phyloP scores from a whole-genome alignment of 2,797 vertebrate species.

The Lepilemur septentrionalis region DNA sequence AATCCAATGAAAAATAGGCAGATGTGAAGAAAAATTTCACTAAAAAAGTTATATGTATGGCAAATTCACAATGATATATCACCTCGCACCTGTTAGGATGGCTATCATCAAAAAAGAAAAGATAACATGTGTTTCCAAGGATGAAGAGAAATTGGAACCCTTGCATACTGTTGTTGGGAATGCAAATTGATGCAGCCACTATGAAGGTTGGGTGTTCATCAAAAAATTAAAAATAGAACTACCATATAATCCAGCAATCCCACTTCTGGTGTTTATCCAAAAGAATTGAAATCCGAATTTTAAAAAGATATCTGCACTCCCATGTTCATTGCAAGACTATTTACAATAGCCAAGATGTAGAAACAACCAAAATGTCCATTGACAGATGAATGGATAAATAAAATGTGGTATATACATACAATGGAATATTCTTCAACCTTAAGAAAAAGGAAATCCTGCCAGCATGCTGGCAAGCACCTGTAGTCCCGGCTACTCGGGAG shows the following conservation, averaged over 20 bases:
- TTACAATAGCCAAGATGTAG: neutral
- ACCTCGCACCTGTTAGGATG: neutral
- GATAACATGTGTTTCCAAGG: neutral
- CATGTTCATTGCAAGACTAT: neutral
- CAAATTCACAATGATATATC: neutral
- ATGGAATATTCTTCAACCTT: neutral
- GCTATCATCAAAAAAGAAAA: neutral
- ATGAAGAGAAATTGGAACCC: neutral
- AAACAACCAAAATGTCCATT: neutral
- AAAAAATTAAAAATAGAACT: neutral
- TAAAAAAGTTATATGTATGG: neutral
- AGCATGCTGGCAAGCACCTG: neutral
- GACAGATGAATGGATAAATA: neutral
- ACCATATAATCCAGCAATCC: neutral
- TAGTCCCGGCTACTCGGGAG: neutral
- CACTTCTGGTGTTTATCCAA: neutral
- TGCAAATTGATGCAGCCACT: neutral
- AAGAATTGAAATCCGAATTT: neutral
- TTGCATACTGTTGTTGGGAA: neutral
- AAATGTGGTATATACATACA: neutral
- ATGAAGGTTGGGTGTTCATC: neutral
- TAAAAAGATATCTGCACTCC: neutral
- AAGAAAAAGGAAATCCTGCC: neutral
- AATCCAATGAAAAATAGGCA: neutral
- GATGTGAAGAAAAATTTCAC: neutral